Conservation (phyloP, 2,888 invertebrate genomes). For the Escarpia spicata region DNA sequence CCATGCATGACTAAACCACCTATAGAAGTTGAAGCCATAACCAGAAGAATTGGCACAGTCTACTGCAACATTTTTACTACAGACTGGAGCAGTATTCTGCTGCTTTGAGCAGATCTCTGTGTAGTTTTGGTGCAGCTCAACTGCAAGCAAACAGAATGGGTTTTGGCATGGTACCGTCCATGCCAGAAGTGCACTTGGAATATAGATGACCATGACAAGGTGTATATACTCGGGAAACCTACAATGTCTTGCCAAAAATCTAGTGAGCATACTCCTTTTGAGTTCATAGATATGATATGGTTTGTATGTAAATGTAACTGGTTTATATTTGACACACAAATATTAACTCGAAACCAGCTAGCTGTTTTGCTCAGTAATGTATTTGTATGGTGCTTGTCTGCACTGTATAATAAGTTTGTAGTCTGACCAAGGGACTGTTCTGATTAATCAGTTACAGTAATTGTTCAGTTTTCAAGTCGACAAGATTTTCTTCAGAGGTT, state of each 20-base stretch:
- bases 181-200: neutral
- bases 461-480: neutral
- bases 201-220: neutral
- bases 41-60: neutral
- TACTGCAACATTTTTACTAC: neutral
- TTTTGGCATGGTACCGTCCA: neutral
- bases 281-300: neutral
- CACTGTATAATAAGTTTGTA: no score
- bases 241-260: neutral
- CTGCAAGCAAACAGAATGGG: neutral
- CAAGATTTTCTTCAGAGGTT: neutral
- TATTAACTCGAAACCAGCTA: neutral
- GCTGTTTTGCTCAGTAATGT: neutral
- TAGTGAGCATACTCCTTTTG: neutral
- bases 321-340: neutral
- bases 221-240: neutral
- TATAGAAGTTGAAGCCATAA: neutral
- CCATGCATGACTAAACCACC: neutral
- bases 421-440: no score
- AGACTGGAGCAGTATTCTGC: neutral
- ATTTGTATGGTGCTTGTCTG: neutral
- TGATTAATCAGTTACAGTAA: no score
- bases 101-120: neutral
- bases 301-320: neutral
- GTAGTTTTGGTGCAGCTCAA: neutral